Conservation (phyloP, 2,888 invertebrate genomes). For the Erynnis tages region DNA sequence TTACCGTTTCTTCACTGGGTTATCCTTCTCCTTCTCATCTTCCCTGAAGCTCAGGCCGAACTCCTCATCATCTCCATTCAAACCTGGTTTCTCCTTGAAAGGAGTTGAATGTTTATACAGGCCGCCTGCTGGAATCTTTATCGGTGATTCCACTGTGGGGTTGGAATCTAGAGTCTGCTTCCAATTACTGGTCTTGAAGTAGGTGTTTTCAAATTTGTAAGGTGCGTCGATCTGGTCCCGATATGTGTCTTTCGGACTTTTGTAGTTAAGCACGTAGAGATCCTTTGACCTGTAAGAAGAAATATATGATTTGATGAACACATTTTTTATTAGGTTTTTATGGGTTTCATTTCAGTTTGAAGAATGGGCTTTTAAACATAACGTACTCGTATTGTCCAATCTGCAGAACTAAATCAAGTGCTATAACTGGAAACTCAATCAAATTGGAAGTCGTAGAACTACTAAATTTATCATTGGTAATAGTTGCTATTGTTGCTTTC, state of each 20-base stretch:
- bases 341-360: neutral
- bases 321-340: neutral
- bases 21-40: conserved; percentile 48
- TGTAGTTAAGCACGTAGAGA: conserved; percentile 41
- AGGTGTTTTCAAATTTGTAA: conserved; percentile 52
- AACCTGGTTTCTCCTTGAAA: conserved; percentile 53
- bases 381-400: too few species aligned
- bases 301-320: neutral
- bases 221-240: conserved; percentile 39
- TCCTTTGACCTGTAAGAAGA: conserved; percentile 46
- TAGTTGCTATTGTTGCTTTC: too few species aligned
- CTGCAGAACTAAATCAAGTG: too few species aligned
- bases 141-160: conserved; percentile 55
- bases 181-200: conserved; percentile 46
- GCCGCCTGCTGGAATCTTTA: conserved; percentile 56
- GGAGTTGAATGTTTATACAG: conserved; percentile 57
- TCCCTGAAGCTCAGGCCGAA: conserved; percentile 47
- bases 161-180: conserved; percentile 47
- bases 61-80: conserved; percentile 42
- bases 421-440: too few species aligned
- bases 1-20: conserved; percentile 52
- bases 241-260: conserved; percentile 43
- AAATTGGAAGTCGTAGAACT: too few species aligned
- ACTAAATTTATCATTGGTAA: too few species aligned
- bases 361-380: too few species aligned